Evolutionary conservation across 2,113 vertebrate genomes (phyloP), one percentile per base, ranked within the genome.

Genomic region (Macquaria ambigua): DNA sequence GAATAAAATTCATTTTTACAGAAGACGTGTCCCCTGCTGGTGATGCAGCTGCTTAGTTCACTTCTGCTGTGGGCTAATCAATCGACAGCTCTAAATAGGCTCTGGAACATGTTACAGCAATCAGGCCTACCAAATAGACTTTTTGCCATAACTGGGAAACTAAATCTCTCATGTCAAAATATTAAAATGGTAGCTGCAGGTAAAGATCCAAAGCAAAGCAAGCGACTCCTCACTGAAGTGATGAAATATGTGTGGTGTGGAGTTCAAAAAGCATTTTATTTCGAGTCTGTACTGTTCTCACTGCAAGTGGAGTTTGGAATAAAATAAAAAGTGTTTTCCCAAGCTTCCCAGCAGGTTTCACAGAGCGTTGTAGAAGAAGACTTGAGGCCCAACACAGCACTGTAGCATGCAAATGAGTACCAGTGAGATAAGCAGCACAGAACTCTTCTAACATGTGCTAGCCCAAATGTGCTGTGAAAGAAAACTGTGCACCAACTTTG

Each of bases 281-380:
- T n/a, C 16, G 50, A 79, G 20, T 34, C 31, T 73, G 31, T 11
- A 18, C 55, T 11, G 25, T 50, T 86, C 37, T 31, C 23, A 18
- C 43, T n/a, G 73, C 5, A n/a, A 68, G 41, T 46, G 46, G 25
- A 37, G 55, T 64, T 58, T 41, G 62, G 25, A 21, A 46, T 59
- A 18, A 62, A 61, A 39, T 25, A 72, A 77, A 53, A 39, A n/a
- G 39, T 50, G 3, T 61, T 69, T 62, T 69, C 34, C 37, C 25
- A 31, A 25, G 63, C 46, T 34, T 74, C 72, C 10, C 52, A 46
- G 72, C 21, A 80, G 41, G 46, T 48, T 73, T 81, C 73, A 78
- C 50, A 41, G 43, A 56, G 21, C 18, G 18, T 5, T 46, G 46
- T 8, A 10, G 25, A 77, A 58, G 4, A 41, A 37, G 68, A 56